These are phyloP conservation scores for Aleiodes testaceus DNA, from an alignment of 2,888 invertebrate species.

Conservation along the genomic window DNA sequence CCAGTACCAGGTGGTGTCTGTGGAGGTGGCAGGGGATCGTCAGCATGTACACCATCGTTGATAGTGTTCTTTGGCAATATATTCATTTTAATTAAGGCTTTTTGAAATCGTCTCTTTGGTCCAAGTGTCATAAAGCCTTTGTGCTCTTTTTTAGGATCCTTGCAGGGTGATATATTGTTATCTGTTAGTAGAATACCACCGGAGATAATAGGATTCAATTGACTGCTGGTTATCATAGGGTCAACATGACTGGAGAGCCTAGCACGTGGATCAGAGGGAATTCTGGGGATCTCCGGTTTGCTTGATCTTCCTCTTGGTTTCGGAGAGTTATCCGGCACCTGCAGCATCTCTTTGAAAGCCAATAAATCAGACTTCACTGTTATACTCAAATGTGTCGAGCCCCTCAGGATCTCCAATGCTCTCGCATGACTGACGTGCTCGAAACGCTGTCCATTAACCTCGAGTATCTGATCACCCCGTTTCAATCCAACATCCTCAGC, in stretches of 20 bases:
- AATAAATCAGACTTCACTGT: constrained; percentile 97
- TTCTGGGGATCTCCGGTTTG: constrained; percentile 73
- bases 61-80: constrained; percentile 89
- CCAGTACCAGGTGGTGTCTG: constrained; percentile 71
- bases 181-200: constrained; percentile 61
- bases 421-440: constrained; percentile 92
- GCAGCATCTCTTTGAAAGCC: constrained; percentile 81
- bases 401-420: constrained; percentile 93
- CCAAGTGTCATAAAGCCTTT: constrained; percentile 91
- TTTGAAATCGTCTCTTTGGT: constrained; percentile 87
- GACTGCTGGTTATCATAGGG: constrained; percentile 70
- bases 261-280: constrained; percentile 80
- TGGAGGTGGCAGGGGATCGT: constrained; percentile 77
- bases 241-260: constrained; percentile 86
- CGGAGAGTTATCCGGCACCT: constrained; percentile 87
- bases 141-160: constrained; percentile 77
- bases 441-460: constrained; percentile 98
- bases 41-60: constrained; percentile 79
- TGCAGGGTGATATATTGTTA: constrained; percentile 71
- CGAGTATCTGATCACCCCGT: constrained; percentile 97
- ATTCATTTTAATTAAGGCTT: constrained; percentile 91
- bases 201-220: constrained; percentile 64
- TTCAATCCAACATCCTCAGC: constrained; percentile 97
- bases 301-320: constrained; percentile 78
- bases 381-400: constrained; percentile 96